A percentile compares a stretch with the other conserved stretches of the same genome.
Conservation (phyloP, 2,888 invertebrate species). For the Trilocha varians region DNA sequence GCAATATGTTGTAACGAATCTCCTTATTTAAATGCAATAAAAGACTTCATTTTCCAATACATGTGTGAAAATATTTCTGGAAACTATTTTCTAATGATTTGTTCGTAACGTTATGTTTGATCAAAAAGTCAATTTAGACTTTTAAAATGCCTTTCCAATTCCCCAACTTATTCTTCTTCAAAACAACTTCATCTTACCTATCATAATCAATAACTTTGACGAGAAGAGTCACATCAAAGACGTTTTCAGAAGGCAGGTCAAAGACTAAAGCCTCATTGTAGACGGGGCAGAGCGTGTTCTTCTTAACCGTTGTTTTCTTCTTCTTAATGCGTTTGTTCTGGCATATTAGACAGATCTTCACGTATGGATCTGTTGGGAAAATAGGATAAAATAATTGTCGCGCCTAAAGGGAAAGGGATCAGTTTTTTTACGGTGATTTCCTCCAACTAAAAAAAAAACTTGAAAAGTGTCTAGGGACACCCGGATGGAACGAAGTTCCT, state of each 20-base stretch:
- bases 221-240: conserved; percentile 85
- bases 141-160: too few relatives aligned
- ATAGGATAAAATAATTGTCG: background rate
- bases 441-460: too few relatives aligned
- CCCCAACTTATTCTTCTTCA: background rate
- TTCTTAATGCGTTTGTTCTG: conserved; percentile 93
- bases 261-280: conserved; percentile 96
- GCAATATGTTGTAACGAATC: too few relatives aligned
- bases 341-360: conserved; percentile 91
- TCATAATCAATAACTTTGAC: conserved; percentile 93
- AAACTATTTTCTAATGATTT: too few relatives aligned
- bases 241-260: conserved; percentile 88
- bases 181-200: conserved; percentile 70
- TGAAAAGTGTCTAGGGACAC: too few relatives aligned
- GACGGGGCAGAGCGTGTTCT: conserved; percentile 88
- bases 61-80: too few relatives aligned
- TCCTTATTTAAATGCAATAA: too few relatives aligned
- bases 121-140: too few relatives aligned
- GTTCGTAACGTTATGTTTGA: too few relatives aligned
- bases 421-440: too few relatives aligned
- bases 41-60: too few relatives aligned
- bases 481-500: too few relatives aligned
- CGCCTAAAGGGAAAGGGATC: background rate
- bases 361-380: conserved; percentile 85
- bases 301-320: conserved; percentile 92